Evolutionary conservation across 1,140 invertebrate species (phyloP).

Genomic region (Wasmannia auropunctata): DNA sequence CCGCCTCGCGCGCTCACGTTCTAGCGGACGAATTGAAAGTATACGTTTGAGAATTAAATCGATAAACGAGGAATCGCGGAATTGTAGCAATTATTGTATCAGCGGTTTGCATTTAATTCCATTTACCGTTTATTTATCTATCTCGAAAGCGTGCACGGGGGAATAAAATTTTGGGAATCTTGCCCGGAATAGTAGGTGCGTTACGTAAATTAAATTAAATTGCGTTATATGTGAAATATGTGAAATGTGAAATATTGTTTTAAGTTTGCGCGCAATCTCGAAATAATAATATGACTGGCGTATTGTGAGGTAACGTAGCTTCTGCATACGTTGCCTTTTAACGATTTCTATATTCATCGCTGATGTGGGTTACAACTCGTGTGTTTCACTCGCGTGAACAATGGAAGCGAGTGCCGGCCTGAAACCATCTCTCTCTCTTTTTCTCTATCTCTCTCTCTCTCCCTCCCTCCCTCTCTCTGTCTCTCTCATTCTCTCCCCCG

Average conservation of each 20-base stretch:
- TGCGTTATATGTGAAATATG: background rate
- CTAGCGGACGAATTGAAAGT: conserved; percentile 71
- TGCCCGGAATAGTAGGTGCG: background rate
- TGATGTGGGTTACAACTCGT: conserved; percentile 22
- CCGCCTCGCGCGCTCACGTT: conserved; percentile 18
- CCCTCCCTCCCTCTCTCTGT: too few relatives aligned
- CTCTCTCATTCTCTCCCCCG: too few relatives aligned
- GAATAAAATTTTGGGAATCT: background rate
- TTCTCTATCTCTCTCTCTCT: too few relatives aligned
- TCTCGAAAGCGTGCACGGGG: background rate
- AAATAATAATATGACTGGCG: background rate
- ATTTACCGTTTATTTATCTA: conserved; percentile 6
- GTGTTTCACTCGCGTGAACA: conserved; percentile 35
- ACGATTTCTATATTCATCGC: conserved; percentile 35
- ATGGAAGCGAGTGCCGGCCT: conserved; percentile 16
- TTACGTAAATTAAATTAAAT: conserved; percentile 32
- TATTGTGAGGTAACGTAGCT: background rate
- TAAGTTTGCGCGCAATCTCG: too few relatives aligned
- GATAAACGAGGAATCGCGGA: conserved; percentile 68
- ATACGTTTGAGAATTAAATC: conserved; percentile 76
- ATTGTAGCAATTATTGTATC: conserved; percentile 69
- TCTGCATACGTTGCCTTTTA: background rate
- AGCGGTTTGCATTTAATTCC: background rate
- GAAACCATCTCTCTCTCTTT: conserved; percentile 23
- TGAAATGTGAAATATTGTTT: conserved; percentile 2